Conservation (phyloP, 2,888 invertebrate genomes). For the Lathronympha strigana region DNA sequence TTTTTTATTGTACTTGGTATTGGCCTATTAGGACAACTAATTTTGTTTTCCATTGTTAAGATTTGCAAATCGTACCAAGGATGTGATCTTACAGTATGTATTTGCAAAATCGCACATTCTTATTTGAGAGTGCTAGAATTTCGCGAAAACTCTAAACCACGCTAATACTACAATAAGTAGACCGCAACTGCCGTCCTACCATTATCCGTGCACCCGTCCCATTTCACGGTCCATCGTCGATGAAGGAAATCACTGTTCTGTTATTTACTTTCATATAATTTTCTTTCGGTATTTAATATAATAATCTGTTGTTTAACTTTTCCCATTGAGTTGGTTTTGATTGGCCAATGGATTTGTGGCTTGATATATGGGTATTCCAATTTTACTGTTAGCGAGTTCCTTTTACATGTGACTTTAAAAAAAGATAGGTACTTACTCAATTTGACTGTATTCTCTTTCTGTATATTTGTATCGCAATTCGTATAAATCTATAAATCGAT, state of each 20-base stretch:
- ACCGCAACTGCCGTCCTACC: constrained; percentile 22
- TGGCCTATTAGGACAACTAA: no score
- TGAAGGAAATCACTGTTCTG: constrained; percentile 24
- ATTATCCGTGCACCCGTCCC: constrained; percentile 27
- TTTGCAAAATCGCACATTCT: no score
- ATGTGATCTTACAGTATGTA: no score
- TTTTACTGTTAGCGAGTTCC: background rate
- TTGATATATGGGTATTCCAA: background rate
- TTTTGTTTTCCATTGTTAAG: no score
- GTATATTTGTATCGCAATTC: no score
- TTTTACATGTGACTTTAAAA: no score
- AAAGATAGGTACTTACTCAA: no score
- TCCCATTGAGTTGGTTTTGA: background rate
- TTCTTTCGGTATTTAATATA: constrained; percentile 3
- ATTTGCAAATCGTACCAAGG: no score
- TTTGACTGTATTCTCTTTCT: no score
- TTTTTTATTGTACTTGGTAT: no score
- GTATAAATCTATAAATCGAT: no score
- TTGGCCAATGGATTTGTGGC: background rate
- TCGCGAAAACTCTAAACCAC: background rate
- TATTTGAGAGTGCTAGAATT: background rate
- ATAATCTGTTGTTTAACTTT: background rate
- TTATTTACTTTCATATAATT: constrained; percentile 34
- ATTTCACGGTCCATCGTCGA: constrained; percentile 38
- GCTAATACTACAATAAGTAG: constrained; percentile 16